Percentiles rank a stretch among this genome's conserved stretches.
phyloP scores from a whole-genome alignment of 2,113 vertebrate species.

The Boulengeromyrus knoepffleri region DNA sequence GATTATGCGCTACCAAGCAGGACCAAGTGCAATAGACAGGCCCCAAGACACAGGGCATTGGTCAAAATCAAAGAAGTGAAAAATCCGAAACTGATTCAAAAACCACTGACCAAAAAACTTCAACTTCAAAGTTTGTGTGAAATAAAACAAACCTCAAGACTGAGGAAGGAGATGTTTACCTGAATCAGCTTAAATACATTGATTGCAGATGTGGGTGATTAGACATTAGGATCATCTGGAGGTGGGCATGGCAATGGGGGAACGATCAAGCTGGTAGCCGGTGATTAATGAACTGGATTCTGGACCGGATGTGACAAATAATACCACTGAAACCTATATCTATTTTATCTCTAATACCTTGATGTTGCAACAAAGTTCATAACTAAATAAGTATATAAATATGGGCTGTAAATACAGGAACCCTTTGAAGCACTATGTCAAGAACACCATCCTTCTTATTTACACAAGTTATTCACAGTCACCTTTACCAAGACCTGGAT shows the following conservation, averaged over 20 bases:
- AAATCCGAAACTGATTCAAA: background rate
- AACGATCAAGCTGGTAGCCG: background rate
- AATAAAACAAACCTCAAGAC: background rate
- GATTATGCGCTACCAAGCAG: background rate
- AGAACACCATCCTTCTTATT: background rate
- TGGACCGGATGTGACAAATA: background rate
- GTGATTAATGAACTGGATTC: background rate
- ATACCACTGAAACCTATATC: background rate
- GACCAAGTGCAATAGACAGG: background rate
- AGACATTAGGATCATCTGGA: background rate
- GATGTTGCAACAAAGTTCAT: slow-evolving; percentile 2
- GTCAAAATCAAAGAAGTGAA: background rate
- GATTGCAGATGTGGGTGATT: background rate
- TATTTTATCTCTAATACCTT: background rate
- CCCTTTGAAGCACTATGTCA: background rate
- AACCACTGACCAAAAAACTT: background rate
- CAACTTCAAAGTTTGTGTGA: background rate
- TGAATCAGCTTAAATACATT: background rate
- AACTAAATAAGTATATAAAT: background rate
- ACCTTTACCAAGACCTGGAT: background rate
- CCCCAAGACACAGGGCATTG: background rate
- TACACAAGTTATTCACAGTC: background rate
- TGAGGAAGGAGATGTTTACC: background rate
- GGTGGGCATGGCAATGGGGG: background rate
- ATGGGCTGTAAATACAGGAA: background rate